Base-by-base conservation (phyloP, 2,888 invertebrate genomes). In the Ganaspis brasiliensis region DNA sequence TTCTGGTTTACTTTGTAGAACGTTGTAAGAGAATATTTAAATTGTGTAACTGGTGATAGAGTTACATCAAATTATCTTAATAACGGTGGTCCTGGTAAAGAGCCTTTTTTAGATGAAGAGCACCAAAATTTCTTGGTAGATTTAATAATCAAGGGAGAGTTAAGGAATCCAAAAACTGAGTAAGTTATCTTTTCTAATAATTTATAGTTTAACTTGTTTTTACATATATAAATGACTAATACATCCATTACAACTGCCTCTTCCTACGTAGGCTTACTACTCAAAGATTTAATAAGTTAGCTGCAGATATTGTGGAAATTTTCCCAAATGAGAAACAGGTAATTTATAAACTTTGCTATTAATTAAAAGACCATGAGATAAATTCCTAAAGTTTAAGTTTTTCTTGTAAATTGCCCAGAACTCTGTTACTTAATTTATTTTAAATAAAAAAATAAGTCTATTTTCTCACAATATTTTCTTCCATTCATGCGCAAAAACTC, bases 61-160 rank as follows among this genome's bases (percentile, higher is more conserved):
- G 35, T 63, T 1, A 2, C 10, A 31, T 2, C 24, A 40, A 63
- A 63, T 40, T 63, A 63, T 35, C 35, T n/a, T 40, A 26, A 12
- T 12, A 63, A 37, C 16, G 16, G n/a, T 16, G 24, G 40, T 35
- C 35, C 35, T 21, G 31, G 21, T 19, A 24, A 63, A 14, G 3
- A 63, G 19, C 35, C 16, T 9, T 26, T 26, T 35, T 35, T 63
- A 4, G 63, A 63, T 63, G 63, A 12, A 1, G 9, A 8, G 1
- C 63, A 63, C 14, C 35, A 63, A 9, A 63, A 63, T 5, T 9
- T 63, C 2, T 35, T 63, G 10, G 40, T 21, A 21, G 35, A 63
- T 14, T 2, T 63, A n/a, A 63, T 63, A 31, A 26, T 63, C n/a
- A 24, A 6, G 5, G 24, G 14, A 8, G 63, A 63, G 14, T 24